Evolutionary conservation across 2,888 invertebrate genomes (phyloP), one percentile per base, ranked within the genome.

Genomic region (Steinernema carpocapsae): DNA sequence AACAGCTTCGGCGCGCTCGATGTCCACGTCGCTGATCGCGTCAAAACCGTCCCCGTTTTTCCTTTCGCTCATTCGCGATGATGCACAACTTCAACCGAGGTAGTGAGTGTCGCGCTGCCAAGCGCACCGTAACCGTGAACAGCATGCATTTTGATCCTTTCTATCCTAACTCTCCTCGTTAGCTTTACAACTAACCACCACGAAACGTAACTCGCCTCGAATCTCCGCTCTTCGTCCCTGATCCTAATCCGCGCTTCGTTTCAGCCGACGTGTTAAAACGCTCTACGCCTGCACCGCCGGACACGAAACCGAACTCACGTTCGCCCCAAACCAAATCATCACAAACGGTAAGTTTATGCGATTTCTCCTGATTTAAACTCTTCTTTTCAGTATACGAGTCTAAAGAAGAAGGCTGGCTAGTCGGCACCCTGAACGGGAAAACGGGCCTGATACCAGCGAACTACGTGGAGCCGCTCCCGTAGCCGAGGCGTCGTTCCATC

Each of bases 311-410:
- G 97, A 97, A 91, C 91, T 75, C 42, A 75, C 95, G 37, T 97
- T 97, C 91, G 95, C 96, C 90, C 95, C 97, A 79, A 97, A 97
- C 91, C 94, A 96, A 91, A 94, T 97, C 86, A 94, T 97, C 86
- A 94, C 93, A 78, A 94, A 96, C 91, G 95, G 97, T 95, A 90
- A 90, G 90, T 64, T n/a, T 7, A 2, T 71, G 19, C 37, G 6
- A 26, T 43, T 72, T 3, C 37, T 37, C 45, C 26, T 72, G 37
- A 48, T 26, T 19, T 74, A 14, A 75, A n/a, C 56, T 64, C 52
- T 4, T 42, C 52, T 48, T 77, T 90, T 72, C 89, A 94, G 94
- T 94, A 76, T 92, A 93, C 86, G 91, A 92, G 82, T 95, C 95
- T 29, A 92, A 93, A 87, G 97, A 97, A 90, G 96, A 96, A 24